Evolutionary conservation across 2,888 invertebrate species (phyloP), one percentile per base, ranked within the genome.

Genomic region (Ochropacha duplaris): DNA sequence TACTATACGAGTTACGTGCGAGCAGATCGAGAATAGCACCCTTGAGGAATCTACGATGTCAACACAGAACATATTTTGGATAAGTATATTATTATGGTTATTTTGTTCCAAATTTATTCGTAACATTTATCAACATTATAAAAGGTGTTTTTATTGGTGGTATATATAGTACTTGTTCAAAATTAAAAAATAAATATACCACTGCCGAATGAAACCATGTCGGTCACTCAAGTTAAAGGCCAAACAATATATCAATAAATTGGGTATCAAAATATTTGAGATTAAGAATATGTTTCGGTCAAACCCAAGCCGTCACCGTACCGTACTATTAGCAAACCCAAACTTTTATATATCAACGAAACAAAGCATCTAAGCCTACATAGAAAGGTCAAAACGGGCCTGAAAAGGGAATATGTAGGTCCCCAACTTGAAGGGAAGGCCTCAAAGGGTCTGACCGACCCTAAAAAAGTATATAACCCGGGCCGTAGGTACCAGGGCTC

Each of bases 391-490:
- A 85, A 82, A 85, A 81, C 82, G 79, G 31, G 74, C 68, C 85
- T 82, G 83, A 86, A 87, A 87, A 86, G 82, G 83, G 86, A 84
- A 86, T 87, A 87, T 83, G 85, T 88, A 86, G 88, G 88, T 81
- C 85, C 88, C 88, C 82, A 85, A 86, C 87, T 85, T 82, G 76
- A 84, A 82, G 79, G 72, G 74, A 76, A 72, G 71, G 79, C 83
- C 87, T 87, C 88, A 86, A 89, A 90, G 88, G 88, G 88, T 87
- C 90, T 84, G 83, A 76, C 81, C 87, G 87, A 87, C 83, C 89
- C 90, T 89, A 90, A 91, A 92, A 92, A 92, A 89, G 90, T 90
- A 91, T 89, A 91, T 90, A 92, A 85, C 86, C 84, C 84, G 75
- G 75, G 70, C 74, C 72, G 80, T 87, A 85, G 84, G 86, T 88